Conservation (phyloP, 2,113 vertebrate species). For the Sturnira hondurensis region DNA sequence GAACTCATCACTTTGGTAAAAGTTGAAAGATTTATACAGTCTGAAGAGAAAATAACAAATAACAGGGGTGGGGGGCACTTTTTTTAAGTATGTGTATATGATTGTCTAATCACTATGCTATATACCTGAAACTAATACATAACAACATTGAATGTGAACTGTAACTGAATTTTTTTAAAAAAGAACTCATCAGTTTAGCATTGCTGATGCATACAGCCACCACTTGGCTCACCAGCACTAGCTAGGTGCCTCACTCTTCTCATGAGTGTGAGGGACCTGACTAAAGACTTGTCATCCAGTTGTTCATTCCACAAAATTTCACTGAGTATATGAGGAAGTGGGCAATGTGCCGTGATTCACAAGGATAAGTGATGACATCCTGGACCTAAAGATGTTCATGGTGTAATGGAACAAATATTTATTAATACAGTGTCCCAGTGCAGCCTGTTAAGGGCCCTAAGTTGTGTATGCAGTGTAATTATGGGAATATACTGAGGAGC, state of each 20-base stretch:
- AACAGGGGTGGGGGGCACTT: neutral
- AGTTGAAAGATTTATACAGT: neutral
- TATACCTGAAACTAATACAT: neutral
- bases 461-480: neutral
- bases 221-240: neutral
- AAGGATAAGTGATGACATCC: fast-evolving
- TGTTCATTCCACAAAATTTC: neutral
- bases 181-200: neutral
- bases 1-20: neutral
- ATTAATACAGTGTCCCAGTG: neutral
- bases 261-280: fast-evolving
- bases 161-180: neutral
- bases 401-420: neutral
- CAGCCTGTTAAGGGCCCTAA: too few relatives aligned
- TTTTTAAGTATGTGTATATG: neutral
- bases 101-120: neutral
- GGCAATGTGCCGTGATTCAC: fast-evolving
- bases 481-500: neutral
- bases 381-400: neutral
- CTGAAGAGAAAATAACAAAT: neutral
- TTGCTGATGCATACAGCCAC: fast-evolving
- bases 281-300: neutral
- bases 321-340: neutral
- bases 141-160: neutral
- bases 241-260: neutral